Conservation (phyloP, 1,140 invertebrate species). For the Frieseomelitta varia region DNA sequence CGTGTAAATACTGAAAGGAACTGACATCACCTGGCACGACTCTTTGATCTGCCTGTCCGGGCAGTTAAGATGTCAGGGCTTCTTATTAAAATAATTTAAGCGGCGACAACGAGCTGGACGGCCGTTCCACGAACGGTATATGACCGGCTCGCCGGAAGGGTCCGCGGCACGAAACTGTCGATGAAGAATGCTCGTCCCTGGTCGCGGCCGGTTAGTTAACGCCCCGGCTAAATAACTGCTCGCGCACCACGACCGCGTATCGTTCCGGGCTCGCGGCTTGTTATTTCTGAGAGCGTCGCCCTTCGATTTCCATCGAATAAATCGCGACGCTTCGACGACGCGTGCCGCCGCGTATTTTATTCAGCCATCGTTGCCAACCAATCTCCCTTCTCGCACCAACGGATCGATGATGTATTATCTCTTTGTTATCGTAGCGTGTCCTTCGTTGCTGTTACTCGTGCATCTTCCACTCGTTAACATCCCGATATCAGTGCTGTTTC, state of each 20-base stretch:
- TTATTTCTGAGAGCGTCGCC: constrained; percentile 20
- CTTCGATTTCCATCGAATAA: constrained; percentile 29
- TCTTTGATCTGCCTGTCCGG: constrained; percentile 74
- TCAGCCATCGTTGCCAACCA: neutral
- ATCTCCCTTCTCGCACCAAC: neutral
- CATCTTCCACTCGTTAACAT: neutral
- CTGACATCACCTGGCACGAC: constrained; percentile 65
- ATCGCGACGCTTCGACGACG: constrained; percentile 10
- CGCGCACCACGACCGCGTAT: neutral
- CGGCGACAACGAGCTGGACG: constrained; percentile 12
- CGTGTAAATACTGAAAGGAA: constrained; percentile 74
- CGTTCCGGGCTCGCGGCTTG: neutral
- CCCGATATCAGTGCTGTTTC: too few species aligned
- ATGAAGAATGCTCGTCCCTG: constrained; percentile 17
- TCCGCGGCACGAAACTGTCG: constrained; percentile 17
- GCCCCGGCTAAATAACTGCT: constrained; percentile 23
- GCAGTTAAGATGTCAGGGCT: constrained; percentile 72
- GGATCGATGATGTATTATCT: neutral
- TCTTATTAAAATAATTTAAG: constrained; percentile 76
- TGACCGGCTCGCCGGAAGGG: constrained; percentile 14
- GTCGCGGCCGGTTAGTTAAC: constrained; percentile 36
- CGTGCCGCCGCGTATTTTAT: neutral
- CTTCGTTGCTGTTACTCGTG: neutral
- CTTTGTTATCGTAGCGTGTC: neutral
- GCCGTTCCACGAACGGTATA: constrained; percentile 41